Evolutionary conservation across 2,113 vertebrate species (phyloP).

Genomic region (Xyrauchen texanus): DNA sequence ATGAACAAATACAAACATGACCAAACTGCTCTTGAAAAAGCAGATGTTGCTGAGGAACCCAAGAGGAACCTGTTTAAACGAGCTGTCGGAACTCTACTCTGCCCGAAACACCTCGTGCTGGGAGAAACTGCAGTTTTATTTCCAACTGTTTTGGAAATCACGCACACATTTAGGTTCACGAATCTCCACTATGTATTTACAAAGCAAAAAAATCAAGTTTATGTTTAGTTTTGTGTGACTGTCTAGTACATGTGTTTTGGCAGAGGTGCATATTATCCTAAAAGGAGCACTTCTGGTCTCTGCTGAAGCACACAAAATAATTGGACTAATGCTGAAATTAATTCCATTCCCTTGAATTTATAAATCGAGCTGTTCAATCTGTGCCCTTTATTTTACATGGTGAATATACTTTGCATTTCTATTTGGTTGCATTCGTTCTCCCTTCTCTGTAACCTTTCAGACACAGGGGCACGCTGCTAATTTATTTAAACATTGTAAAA

Average conservation of each 20-base stretch:
- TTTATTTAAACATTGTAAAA: conserved; percentile 71
- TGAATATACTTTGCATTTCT: conserved; percentile 15
- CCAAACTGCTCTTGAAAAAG: not conserved
- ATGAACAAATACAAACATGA: not conserved
- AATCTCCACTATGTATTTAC: conserved; percentile 22
- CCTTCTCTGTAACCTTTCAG: conserved; percentile 42
- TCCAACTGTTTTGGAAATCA: conserved; percentile 5
- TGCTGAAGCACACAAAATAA: conserved; percentile 40
- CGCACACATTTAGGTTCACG: conserved; percentile 25
- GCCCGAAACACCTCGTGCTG: not conserved
- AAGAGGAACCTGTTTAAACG: not conserved
- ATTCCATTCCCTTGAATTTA: too few relatives aligned
- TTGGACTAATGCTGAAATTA: conserved; percentile 9
- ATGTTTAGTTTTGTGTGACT: conserved; percentile 27
- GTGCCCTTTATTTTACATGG: conserved; percentile 6
- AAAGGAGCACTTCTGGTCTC: conserved; percentile 51
- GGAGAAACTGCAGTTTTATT: not conserved
- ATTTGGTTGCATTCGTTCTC: not conserved
- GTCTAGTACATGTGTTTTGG: conserved; percentile 14
- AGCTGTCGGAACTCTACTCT: not conserved
- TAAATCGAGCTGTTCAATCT: not conserved
- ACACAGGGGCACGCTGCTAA: conserved; percentile 68
- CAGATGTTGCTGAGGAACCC: not conserved
- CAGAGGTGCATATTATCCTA: conserved; percentile 33
- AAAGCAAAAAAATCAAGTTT: not conserved